These are phyloP conservation scores for Caenorhabditis imperialis DNA, from an alignment of 2,888 invertebrate genomes.

Conservation along the genomic window DNA sequence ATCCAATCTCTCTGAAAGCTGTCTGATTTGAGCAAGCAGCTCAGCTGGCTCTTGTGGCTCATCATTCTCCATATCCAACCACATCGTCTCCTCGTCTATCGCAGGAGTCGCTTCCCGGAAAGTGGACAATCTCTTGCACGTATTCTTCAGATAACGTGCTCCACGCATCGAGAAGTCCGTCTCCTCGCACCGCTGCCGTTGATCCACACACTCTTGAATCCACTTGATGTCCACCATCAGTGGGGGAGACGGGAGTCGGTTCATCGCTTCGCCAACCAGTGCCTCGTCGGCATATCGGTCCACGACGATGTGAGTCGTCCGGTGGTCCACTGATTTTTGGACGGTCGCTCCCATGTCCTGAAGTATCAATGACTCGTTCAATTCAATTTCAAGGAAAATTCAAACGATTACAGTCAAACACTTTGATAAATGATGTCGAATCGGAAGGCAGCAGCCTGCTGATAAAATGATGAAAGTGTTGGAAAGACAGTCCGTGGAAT, in stretches of 20 bases:
- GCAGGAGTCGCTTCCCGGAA: conserved; percentile 24
- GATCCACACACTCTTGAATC: conserved; percentile 53
- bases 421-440: conserved; percentile 25
- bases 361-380: too few relatives aligned
- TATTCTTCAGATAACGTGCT: conserved; percentile 30
- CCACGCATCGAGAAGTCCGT: conserved; percentile 44
- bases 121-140: conserved; percentile 25
- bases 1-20: conserved; percentile 37
- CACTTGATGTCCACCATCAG: conserved; percentile 50
- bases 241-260: conserved; percentile 8
- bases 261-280: conserved; percentile 21
- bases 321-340: conserved; percentile 18
- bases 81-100: background rate
- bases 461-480: conserved; percentile 31
- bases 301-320: conserved; percentile 47
- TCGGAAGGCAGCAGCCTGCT: conserved; percentile 49
- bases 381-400: too few relatives aligned
- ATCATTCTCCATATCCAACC: conserved; percentile 18
- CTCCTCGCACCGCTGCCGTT: conserved; percentile 23
- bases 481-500: conserved; percentile 15
- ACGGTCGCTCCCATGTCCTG: conserved; percentile 43
- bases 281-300: conserved; percentile 47
- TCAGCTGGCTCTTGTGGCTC: conserved; percentile 15
- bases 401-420: conserved; percentile 8
- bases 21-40: conserved; percentile 31